These are phyloP conservation scores for Apamea crenata DNA, from an alignment of 2,888 invertebrate species.

Conservation along the genomic window DNA sequence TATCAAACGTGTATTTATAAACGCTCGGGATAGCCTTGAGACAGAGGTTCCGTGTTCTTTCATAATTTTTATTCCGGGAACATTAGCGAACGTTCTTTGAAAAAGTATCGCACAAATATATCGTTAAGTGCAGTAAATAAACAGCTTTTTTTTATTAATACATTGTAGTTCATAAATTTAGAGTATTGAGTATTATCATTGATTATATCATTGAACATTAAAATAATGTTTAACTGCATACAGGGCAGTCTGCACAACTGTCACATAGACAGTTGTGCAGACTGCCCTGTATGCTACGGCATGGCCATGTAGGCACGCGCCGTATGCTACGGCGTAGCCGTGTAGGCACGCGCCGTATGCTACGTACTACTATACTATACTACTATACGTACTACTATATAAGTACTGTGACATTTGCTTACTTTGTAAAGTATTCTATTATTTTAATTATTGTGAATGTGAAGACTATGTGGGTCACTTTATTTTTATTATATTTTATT, in stretches of 20 bases:
- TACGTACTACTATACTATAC: too few relatives aligned
- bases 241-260: too few relatives aligned
- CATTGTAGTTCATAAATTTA: background rate
- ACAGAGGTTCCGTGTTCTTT: slow-evolving; percentile 19
- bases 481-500: too few relatives aligned
- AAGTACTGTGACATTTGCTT: too few relatives aligned
- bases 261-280: background rate
- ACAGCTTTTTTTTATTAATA: background rate
- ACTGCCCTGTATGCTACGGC: background rate
- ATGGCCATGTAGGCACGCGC: background rate
- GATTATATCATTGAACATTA: too few relatives aligned
- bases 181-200: background rate
- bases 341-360: background rate
- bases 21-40: slow-evolving; percentile 31
- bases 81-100: slow-evolving; percentile 5
- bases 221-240: background rate
- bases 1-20: slow-evolving; percentile 46
- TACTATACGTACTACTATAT: too few relatives aligned
- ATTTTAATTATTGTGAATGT: too few relatives aligned
- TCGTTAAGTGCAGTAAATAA: slow-evolving; percentile 10
- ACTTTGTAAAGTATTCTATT: too few relatives aligned
- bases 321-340: background rate
- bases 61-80: slow-evolving; percentile 39
- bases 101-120: slow-evolving; percentile 10
- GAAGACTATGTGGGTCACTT: too few relatives aligned